Conservation (phyloP, 2,797 vertebrate species). For the Eurystomus glaucurus region DNA sequence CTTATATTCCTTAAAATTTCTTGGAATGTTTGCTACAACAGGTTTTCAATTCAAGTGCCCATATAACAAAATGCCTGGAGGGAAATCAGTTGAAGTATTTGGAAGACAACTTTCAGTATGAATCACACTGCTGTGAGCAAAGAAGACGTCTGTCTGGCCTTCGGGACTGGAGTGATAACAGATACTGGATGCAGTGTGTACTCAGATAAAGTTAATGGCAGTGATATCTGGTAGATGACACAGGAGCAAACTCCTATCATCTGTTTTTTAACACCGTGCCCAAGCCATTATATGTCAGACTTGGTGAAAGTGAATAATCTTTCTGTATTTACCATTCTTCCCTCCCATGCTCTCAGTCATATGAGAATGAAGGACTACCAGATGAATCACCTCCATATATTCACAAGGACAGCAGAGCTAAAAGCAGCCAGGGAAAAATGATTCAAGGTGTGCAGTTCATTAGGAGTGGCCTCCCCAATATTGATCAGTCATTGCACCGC, state of each 20-base stretch:
- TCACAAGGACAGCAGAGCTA: conserved; percentile 14
- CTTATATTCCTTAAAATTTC: background rate
- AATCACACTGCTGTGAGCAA: conserved; percentile 55
- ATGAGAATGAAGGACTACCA: conserved; percentile 32
- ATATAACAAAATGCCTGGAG: conserved; percentile 49
- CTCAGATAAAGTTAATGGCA: conserved; percentile 67
- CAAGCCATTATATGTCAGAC: conserved; percentile 63
- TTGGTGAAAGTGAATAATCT: conserved; percentile 50
- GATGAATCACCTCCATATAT: background rate
- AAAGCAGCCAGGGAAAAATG: background rate
- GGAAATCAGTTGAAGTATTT: conserved; percentile 52
- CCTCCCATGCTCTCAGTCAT: conserved; percentile 17
- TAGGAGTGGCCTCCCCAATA: background rate
- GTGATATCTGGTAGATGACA: conserved; percentile 61
- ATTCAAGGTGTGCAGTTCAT: background rate
- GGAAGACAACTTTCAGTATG: conserved; percentile 55
- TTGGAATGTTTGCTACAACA: conserved; percentile 22
- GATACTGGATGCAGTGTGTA: conserved; percentile 48
- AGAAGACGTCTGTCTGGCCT: conserved; percentile 49
- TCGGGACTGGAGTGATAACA: conserved; percentile 66
- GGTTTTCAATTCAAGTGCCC: conserved; percentile 50
- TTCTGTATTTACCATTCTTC: conserved; percentile 29
- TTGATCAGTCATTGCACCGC: background rate
- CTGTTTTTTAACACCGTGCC: conserved; percentile 49
- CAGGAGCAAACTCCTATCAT: conserved; percentile 49